Base-by-base conservation (phyloP, 2,888 invertebrate genomes). In the Caenorhabditis virilis region DNA sequence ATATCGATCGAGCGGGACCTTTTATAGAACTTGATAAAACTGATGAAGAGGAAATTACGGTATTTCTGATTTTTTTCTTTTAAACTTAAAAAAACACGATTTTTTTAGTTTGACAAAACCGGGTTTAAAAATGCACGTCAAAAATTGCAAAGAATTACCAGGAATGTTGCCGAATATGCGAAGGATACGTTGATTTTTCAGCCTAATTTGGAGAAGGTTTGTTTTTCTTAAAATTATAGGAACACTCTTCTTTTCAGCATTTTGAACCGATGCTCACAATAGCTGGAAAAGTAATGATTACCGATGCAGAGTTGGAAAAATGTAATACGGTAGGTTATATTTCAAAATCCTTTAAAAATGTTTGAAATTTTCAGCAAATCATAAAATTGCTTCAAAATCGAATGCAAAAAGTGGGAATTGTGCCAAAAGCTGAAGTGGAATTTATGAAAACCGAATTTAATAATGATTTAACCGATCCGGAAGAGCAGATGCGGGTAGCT, bases 401-500 rank as follows among this genome's bases (percentile, higher is more conserved):
- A 23, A 38, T 48, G 4, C 38, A 36, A 3, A 36, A 55, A 0
- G 20, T 57, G 11, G 26, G 43, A 1, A n/a, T 20, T 7, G 13
- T 30, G 5, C 0, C 46, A 11, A n/a, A 46, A 35, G 48, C 54
- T 11, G 39, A 35, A 15, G 15, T 7, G 1, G 39, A 39, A n/a
- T 36, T 33, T n/a, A 53, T 63, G 2, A 45, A n/a, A n/a, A n/a
- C n/a, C n/a, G n/a, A n/a, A n/a, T n/a, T n/a, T n/a, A n/a, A n/a
- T n/a, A n/a, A 39, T 9, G 16, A 63, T 39, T 36, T 63, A 18
- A 20, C 15, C 2, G 57, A 57, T 50, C 26, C 53, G 4, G 39
- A 54, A 2, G 72, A 73, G 38, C 72, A 76, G 23, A 61, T 71
- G 53, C 36, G 54, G 22, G 60, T 64, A 4, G 50, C 63, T 6